Evolutionary conservation across 2,113 vertebrate genomes (phyloP).

Genomic region (Typhlomys cinereus): DNA sequence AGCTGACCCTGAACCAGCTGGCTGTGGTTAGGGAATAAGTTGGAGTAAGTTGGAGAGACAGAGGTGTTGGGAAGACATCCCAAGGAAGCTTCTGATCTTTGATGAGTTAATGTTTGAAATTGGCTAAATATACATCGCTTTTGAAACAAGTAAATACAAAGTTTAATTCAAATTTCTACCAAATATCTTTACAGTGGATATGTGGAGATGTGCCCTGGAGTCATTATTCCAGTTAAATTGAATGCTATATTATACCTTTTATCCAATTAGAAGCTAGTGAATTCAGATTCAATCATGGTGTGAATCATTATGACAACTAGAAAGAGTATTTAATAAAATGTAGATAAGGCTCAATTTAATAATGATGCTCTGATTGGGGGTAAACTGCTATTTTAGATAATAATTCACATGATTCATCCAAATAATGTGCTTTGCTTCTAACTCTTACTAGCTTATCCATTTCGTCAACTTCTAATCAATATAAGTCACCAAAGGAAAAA

Average conservation of each 20-base stretch:
- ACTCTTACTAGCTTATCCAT: background rate
- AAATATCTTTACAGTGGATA: background rate
- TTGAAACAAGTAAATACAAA: background rate
- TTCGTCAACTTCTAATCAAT: background rate
- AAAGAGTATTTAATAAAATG: constrained; percentile 17
- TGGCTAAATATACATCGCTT: background rate
- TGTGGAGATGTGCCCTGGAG: background rate
- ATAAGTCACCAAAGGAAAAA: no score
- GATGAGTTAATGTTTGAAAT: background rate
- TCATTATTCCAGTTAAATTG: background rate
- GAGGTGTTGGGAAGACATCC: background rate
- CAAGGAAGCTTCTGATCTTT: background rate
- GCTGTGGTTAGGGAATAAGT: background rate
- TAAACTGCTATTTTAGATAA: constrained; percentile 15
- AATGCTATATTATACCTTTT: background rate
- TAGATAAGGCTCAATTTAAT: background rate
- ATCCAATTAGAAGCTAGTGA: background rate
- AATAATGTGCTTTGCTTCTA: background rate
- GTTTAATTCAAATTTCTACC: background rate
- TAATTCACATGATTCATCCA: constrained; percentile 6
- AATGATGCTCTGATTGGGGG: background rate
- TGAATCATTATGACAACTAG: background rate
- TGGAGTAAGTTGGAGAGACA: background rate
- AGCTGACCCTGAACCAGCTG: background rate
- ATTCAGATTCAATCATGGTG: background rate